A percentile compares a stretch with the other conserved stretches of the same genome.
phyloP scores from a whole-genome alignment of 2,113 vertebrate genomes.

The Oxygymnocypris stewartii region DNA sequence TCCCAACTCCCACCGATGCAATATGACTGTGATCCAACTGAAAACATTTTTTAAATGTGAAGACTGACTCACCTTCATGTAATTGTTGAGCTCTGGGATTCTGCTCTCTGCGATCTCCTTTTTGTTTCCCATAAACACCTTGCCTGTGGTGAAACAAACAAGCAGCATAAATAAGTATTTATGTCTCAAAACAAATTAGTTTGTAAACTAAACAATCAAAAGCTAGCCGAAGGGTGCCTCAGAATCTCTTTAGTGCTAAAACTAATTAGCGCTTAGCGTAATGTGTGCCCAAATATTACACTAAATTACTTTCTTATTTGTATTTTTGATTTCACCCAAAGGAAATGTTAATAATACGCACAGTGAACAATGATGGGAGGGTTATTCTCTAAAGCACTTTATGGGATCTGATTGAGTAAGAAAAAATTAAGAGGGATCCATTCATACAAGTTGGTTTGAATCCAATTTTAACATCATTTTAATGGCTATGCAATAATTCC shows the following conservation, averaged over 20 bases:
- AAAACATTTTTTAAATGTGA: not conserved
- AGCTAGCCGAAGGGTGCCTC: slow-evolving; percentile 5
- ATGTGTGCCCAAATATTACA: slow-evolving; percentile 1
- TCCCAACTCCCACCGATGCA: not conserved
- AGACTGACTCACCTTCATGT: slow-evolving; percentile 86
- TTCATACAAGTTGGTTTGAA: not conserved
- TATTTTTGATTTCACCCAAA: slow-evolving; percentile 37
- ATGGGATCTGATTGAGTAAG: not conserved
- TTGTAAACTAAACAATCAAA: slow-evolving; percentile 34
- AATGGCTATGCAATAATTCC: slow-evolving; percentile 1
- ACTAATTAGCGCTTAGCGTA: not conserved
- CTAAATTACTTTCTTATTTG: slow-evolving; percentile 40
- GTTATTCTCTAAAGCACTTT: not conserved
- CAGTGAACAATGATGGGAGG: not conserved
- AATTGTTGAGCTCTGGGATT: slow-evolving; percentile 86
- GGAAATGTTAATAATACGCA: not conserved
- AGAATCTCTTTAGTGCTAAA: not conserved
- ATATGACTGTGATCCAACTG: not conserved
- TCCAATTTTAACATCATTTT: not conserved
- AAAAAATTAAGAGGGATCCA: not conserved
- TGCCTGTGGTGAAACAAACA: slow-evolving; percentile 75
- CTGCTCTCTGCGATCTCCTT: slow-evolving; percentile 89
- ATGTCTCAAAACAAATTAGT: slow-evolving; percentile 32
- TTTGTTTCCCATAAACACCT: slow-evolving; percentile 89
- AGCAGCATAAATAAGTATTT: not conserved